Conservation (phyloP, 2,113 vertebrate genomes). For the Gallinago media region DNA sequence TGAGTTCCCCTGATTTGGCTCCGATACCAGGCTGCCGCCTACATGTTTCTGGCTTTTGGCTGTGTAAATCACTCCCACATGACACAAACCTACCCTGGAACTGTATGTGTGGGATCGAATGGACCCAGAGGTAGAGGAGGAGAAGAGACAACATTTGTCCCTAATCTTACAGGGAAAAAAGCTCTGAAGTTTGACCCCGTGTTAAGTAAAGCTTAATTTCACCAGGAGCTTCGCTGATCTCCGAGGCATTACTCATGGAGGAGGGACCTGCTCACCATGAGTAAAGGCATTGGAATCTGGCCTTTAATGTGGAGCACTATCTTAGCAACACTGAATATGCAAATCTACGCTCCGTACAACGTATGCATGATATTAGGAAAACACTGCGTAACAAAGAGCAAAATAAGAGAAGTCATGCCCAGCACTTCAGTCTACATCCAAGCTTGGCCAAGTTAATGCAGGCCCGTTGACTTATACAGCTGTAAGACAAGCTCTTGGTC, state of each 20-base stretch:
- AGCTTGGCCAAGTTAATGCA: neutral
- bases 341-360: neutral
- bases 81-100: neutral
- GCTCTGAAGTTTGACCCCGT: neutral
- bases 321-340: neutral
- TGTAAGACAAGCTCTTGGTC: neutral
- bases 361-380: neutral
- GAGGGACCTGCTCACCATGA: neutral
- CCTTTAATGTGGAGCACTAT: neutral
- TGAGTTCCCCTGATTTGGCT: neutral
- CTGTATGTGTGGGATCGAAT: neutral
- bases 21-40: neutral
- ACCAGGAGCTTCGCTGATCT: neutral
- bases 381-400: neutral
- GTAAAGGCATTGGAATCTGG: slow-evolving; percentile 32
- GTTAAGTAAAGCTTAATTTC: neutral
- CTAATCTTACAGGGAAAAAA: neutral
- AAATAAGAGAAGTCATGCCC: neutral
- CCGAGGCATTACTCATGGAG: slow-evolving; percentile 1
- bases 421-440: no score
- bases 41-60: neutral
- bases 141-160: neutral
- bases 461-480: neutral
- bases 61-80: neutral
- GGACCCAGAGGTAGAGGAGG: neutral